Conservation (phyloP, 2,888 invertebrate species). For the Metacarcinus magister region DNA sequence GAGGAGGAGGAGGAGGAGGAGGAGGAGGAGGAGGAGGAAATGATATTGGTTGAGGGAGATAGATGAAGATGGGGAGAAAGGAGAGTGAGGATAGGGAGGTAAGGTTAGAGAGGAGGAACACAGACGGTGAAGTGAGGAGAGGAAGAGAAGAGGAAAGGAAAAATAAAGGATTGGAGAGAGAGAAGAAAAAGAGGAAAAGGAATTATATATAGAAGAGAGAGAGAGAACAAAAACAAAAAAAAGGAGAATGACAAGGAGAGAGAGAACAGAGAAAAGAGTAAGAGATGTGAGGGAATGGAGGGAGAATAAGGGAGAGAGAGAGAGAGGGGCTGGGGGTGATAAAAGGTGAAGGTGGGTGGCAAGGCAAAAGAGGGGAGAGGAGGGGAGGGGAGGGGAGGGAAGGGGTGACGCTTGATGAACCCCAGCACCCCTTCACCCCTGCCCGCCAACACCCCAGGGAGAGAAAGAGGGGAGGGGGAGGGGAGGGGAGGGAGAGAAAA, state of each 20-base stretch:
- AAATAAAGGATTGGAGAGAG: neutral
- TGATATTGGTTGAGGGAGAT: neutral
- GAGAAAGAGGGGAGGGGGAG: neutral
- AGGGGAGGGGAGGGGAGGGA: neutral
- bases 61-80: neutral
- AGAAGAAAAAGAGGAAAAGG: neutral
- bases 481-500: neutral
- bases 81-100: neutral
- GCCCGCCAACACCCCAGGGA: neutral
- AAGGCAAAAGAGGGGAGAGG: too few relatives aligned
- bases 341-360: too few relatives aligned
- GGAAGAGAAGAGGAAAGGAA: neutral
- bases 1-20: too few relatives aligned
- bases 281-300: neutral
- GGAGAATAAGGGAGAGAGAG: neutral
- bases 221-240: neutral
- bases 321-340: too few relatives aligned
- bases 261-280: neutral
- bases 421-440: conserved; percentile 52
- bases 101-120: too few relatives aligned
- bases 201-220: too few relatives aligned
- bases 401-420: conserved; percentile 34
- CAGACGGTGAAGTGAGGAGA: neutral
- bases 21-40: too few relatives aligned
- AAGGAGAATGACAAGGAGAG: neutral